Conservation (phyloP, 2,888 invertebrate genomes). For the Lithophane ornitopus region DNA sequence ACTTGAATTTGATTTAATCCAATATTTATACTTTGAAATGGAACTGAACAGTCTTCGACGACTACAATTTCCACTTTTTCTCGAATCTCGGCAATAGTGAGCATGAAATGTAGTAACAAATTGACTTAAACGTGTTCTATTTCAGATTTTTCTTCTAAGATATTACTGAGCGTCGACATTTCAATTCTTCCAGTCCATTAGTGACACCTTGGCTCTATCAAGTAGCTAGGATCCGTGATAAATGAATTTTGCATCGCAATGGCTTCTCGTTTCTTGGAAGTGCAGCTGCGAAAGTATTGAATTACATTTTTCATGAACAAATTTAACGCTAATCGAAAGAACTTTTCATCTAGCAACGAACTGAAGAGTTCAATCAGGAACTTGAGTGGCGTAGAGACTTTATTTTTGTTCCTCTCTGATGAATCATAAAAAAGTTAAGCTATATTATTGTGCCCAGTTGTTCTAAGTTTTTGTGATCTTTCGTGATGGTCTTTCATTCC, state of each 20-base stretch:
- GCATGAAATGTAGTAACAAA: conserved; percentile 25
- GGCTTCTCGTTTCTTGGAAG: conserved; percentile 53
- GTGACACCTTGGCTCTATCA: conserved; percentile 72
- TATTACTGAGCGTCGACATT: conserved; percentile 53
- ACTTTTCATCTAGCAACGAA: conserved; percentile 38
- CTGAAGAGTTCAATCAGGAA: conserved; percentile 33
- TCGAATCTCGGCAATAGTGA: background rate
- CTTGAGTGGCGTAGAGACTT: conserved; percentile 3
- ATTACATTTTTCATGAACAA: conserved; percentile 73
- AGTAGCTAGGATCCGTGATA: conserved; percentile 72
- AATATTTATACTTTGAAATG: conserved; percentile 2
- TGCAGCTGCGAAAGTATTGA: conserved; percentile 68
- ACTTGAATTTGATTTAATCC: background rate
- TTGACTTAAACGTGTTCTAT: conserved; percentile 40
- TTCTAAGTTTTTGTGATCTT: background rate
- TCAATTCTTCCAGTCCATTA: conserved; percentile 72
- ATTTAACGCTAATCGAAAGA: conserved; percentile 64
- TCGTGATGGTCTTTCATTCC: background rate
- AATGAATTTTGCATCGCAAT: conserved; percentile 76
- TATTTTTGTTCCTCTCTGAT: background rate
- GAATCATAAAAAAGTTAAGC: background rate
- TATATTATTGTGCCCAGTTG: background rate
- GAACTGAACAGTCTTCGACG: background rate
- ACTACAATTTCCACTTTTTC: background rate
- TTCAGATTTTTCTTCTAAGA: conserved; percentile 54